Evolutionary conservation across 2,888 invertebrate species (phyloP), one percentile per base, ranked within the genome.

Genomic region (Antitype chi): DNA sequence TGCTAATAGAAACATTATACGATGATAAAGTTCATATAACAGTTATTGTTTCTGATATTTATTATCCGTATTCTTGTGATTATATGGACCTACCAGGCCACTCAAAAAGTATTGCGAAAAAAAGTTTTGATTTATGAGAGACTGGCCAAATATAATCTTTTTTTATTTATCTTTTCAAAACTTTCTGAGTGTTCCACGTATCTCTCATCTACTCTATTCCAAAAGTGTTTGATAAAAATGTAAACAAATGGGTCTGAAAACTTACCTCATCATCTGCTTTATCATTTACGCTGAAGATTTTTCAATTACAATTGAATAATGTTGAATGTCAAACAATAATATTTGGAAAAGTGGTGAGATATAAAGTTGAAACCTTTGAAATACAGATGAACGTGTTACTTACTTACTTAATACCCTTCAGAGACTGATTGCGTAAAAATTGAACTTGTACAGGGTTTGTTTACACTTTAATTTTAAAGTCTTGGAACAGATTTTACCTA

Each of bases 1-100:
- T 52, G n/a, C 55, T 71, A 84, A 80, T 67, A 25, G 38, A 32
- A 17, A 53, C 47, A 11, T 83, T 59, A 53, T 47, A 20, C 28
- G 17, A 32, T 57, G 67, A 77, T 63, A 28, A n/a, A 63, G 57
- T 59, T 66, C 38, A 43, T 52, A 76, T 55, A 38, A 49, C 23
- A 63, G 49, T 82, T 76, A 82, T 64, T 49, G 59, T 53, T 70
- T 32, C 15, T 49, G 25, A 47, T 59, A 76, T 53, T 75, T 59
- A 76, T 53, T 75, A 25, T 52, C 9, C 23, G 52, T n/a, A 28
- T 55, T 52, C 60, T 23, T 6, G 32, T 79, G 52, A 43, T 17
- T 17, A 9, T 15, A 20, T 13, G 13, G 4, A 32, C 32, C 32
- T 32, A 32, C 4, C n/a, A n/a, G n/a, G n/a, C n/a, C n/a, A n/a